Conservation (phyloP, 2,888 invertebrate species). For the Neoaliturus tenellus region DNA sequence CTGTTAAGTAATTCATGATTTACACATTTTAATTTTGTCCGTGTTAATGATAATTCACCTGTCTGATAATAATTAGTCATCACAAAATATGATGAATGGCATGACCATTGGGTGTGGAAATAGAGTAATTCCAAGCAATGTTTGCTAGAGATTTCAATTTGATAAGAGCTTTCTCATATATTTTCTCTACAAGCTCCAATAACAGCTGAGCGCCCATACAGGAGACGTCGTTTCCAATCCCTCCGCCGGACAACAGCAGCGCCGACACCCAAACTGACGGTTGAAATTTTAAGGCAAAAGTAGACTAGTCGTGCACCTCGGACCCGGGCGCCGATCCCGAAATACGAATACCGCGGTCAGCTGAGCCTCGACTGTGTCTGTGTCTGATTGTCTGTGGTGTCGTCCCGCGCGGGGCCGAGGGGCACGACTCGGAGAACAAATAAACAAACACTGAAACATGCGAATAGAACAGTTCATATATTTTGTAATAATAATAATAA, state of each 20-base stretch:
- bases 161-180: too few relatives aligned
- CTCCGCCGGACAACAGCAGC: conserved; percentile 35
- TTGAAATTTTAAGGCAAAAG: conserved; percentile 39
- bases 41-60: too few relatives aligned
- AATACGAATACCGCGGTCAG: not conserved
- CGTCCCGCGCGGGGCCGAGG: not conserved
- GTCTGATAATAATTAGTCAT: too few relatives aligned
- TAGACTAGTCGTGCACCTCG: not conserved
- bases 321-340: not conserved
- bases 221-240: too few relatives aligned
- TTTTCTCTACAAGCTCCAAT: too few relatives aligned
- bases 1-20: too few relatives aligned
- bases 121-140: too few relatives aligned
- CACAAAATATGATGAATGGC: too few relatives aligned
- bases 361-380: not conserved
- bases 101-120: too few relatives aligned
- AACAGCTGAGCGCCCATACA: too few relatives aligned
- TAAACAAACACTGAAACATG: conserved; percentile 39
- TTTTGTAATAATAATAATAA: conserved; percentile 48
- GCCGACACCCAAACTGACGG: conserved; percentile 30
- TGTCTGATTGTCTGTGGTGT: conserved; percentile 28
- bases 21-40: too few relatives aligned
- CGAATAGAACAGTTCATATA: conserved; percentile 52
- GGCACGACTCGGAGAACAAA: conserved; percentile 4
- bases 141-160: too few relatives aligned